Base-by-base conservation (phyloP, 2,797 vertebrate genomes). In the Myoxocephalus aenaeus region DNA sequence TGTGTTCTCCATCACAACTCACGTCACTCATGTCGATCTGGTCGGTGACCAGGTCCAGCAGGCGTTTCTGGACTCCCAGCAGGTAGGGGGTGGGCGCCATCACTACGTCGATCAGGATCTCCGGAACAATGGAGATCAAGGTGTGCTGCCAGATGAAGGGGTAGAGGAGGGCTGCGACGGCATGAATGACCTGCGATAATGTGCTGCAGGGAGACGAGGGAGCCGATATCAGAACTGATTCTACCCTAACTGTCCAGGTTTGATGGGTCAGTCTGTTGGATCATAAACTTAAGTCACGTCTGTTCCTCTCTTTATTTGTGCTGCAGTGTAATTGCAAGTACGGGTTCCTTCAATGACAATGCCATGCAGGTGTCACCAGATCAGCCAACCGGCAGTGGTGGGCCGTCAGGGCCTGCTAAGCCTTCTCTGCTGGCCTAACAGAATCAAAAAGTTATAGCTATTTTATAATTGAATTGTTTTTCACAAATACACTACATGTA, bases 61-160 rank as follows among this genome's bases (percentile, higher is more conserved):
- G 93, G 56, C 72, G 92, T 81, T 92, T 97, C 92, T 99, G 97
- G 53, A 99, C 96, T 20, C 98, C 98, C 0, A 99, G 95, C 92
- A 99, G 95, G 92, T 98, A 99, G 8, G 98, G 98, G 0, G 98
- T 98, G 29, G 98, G 98, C 3, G 97, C 97, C 95, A 97, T 97
- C 82, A 98, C 97, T 0, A 97, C 97, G 59, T 96, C 97, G 0
- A 99, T 96, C 40, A 99, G 95, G 84, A 96, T 96, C 86, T 96
- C 93, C 0, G 98, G 98, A 27, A 99, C 96, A 15, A 98, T 98
- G 0, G 98, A 97, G 93, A 99, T 99, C 80, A 97, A 95, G 56
- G 98, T 99, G 93, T 99, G 98, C 53, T 97, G 97, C 98, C 98
- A 99, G 81, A 94, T 96, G 94, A 99, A 99, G 20, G 98, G 98